Evolutionary conservation across 2,888 invertebrate species (phyloP).

Genomic region (Geotrupes spiniger): DNA sequence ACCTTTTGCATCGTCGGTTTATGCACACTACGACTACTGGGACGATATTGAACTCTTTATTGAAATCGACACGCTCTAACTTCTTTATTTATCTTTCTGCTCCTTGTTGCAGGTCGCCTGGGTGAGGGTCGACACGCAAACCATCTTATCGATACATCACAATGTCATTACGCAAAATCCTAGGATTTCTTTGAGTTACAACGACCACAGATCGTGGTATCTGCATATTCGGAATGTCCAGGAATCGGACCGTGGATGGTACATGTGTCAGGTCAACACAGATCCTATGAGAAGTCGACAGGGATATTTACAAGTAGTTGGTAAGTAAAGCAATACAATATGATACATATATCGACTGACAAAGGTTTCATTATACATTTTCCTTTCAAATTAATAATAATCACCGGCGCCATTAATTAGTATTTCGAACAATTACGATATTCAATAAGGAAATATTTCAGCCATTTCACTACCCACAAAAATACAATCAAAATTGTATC

Average conservation of each 20-base stretch:
- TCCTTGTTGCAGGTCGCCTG: constrained; percentile 73
- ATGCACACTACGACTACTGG: constrained; percentile 25
- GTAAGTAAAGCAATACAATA: constrained; percentile 66
- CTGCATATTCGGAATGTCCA: constrained; percentile 85
- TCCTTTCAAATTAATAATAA: too few species aligned
- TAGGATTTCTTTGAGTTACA: constrained; percentile 80
- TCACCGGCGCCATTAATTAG: too few species aligned
- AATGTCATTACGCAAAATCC: constrained; percentile 90
- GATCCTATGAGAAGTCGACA: constrained; percentile 91
- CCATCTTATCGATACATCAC: constrained; percentile 87
- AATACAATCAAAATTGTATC: too few species aligned
- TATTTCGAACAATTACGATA: too few species aligned
- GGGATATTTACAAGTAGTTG: constrained; percentile 88
- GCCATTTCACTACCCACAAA: too few species aligned
- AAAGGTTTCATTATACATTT: too few species aligned
- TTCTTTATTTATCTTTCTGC: constrained; percentile 6
- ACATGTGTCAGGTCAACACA: constrained; percentile 90
- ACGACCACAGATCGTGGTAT: constrained; percentile 90
- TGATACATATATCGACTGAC: too few species aligned
- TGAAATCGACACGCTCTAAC: constrained; percentile 29
- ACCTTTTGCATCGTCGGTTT: constrained; percentile 37
- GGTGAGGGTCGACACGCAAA: constrained; percentile 91
- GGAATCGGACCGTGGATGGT: constrained; percentile 87
- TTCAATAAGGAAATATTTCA: too few species aligned
- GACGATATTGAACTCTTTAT: constrained; percentile 28